A percentile compares a stretch with the other conserved stretches of the same genome.
Evolutionary conservation across 2,113 vertebrate species (phyloP).

Genomic region (Leuciscus idus): DNA sequence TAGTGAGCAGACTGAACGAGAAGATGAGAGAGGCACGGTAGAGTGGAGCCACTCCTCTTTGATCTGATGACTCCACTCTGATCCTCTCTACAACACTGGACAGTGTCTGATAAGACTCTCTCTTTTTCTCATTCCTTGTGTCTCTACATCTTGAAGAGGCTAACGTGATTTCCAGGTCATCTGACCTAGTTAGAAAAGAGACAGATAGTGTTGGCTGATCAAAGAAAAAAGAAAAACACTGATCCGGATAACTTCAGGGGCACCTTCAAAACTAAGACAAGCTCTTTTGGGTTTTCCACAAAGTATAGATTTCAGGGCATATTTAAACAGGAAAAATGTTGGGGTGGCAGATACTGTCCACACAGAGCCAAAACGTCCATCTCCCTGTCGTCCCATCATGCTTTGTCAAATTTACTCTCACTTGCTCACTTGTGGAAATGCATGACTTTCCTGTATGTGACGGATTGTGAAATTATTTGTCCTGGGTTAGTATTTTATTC

Average conservation of each 20-base stretch:
- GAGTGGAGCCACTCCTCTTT: conserved; percentile 84
- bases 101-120: conserved; percentile 84
- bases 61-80: conserved; percentile 90
- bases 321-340: background rate
- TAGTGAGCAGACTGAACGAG: conserved; percentile 60
- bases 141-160: conserved; percentile 25
- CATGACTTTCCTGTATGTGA: background rate
- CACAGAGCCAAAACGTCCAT: background rate
- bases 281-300: background rate
- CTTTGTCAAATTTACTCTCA: background rate
- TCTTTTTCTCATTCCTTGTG: background rate
- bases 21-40: conserved; percentile 63
- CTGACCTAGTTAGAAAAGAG: conserved; percentile 30
- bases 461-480: background rate
- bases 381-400: background rate
- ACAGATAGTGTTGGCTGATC: conserved; percentile 33
- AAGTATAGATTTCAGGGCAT: background rate
- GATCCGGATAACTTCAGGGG: background rate
- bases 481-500: background rate
- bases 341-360: background rate
- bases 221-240: conserved; percentile 28
- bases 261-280: background rate
- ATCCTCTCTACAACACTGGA: conserved; percentile 90
- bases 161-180: conserved; percentile 43
- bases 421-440: background rate